Conservation (phyloP, 2,888 invertebrate species). For the Microplitis deprimator region DNA sequence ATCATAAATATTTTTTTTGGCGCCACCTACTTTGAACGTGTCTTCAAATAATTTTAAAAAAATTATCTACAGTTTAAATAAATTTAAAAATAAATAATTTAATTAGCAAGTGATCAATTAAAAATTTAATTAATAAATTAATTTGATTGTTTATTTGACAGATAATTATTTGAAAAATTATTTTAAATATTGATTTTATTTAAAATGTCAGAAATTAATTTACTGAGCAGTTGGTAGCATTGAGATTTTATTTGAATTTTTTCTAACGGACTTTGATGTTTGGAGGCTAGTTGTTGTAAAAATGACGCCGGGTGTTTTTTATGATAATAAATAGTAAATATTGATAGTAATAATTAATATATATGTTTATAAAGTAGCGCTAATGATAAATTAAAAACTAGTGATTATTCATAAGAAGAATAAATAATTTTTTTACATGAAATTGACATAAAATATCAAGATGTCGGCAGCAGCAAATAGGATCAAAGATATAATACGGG, state of each 20-base stretch:
- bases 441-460: not conserved
- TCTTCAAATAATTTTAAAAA: not conserved
- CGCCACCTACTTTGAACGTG: not conserved
- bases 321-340: not conserved
- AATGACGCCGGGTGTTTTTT: not conserved
- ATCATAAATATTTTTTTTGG: conserved; percentile 10
- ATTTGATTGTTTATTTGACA: not conserved
- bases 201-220: not conserved
- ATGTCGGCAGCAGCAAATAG: not conserved
- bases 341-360: not conserved
- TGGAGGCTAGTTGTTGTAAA: not conserved
- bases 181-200: not conserved
- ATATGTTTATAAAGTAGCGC: no score
- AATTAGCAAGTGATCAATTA: no score
- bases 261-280: not conserved
- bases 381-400: no score
- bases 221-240: not conserved
- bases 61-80: no score
- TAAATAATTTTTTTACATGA: no score
- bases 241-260: not conserved
- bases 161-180: not conserved
- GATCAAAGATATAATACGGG: not conserved
- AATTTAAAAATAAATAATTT: no score
- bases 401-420: no score
- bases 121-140: no score